These are phyloP conservation scores for Lottia gigantea DNA, from an alignment of 2,888 invertebrate species.

Conservation along the genomic window DNA sequence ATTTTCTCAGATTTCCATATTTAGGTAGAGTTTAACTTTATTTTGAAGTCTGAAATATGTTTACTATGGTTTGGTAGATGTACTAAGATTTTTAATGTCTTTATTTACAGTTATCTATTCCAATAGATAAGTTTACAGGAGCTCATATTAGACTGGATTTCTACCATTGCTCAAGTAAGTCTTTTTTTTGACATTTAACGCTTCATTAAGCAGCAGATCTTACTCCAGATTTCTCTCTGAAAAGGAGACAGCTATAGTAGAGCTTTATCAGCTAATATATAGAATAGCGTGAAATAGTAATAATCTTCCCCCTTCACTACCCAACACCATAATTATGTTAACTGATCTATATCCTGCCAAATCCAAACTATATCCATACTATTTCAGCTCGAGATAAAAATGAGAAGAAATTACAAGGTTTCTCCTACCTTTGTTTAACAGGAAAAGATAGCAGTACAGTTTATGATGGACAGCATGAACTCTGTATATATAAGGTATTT, in stretches of 20 bases:
- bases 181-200: constrained; percentile 1
- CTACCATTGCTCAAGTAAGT: constrained; percentile 91
- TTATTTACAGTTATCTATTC: constrained; percentile 79
- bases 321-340: too few species aligned
- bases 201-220: too few species aligned
- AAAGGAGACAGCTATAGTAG: too few species aligned
- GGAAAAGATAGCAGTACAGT: constrained; percentile 84
- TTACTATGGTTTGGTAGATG: too few species aligned
- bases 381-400: constrained; percentile 30
- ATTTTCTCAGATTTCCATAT: too few species aligned
- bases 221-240: too few species aligned
- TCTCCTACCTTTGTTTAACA: constrained; percentile 82
- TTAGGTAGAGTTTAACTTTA: too few species aligned
- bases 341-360: too few species aligned
- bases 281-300: too few species aligned
- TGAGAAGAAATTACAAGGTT: constrained; percentile 31
- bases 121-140: constrained; percentile 91
- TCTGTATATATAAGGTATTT: constrained; percentile 84
- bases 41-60: too few species aligned
- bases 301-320: too few species aligned
- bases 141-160: constrained; percentile 92
- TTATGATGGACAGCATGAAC: constrained; percentile 86
- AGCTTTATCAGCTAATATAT: too few species aligned
- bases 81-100: background rate
- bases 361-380: background rate